Percentiles rank a stretch among this genome's conserved stretches.
These are phyloP conservation scores for Eumerus sabulonum DNA, from an alignment of 2,888 invertebrate species.

Conservation along the genomic window DNA sequence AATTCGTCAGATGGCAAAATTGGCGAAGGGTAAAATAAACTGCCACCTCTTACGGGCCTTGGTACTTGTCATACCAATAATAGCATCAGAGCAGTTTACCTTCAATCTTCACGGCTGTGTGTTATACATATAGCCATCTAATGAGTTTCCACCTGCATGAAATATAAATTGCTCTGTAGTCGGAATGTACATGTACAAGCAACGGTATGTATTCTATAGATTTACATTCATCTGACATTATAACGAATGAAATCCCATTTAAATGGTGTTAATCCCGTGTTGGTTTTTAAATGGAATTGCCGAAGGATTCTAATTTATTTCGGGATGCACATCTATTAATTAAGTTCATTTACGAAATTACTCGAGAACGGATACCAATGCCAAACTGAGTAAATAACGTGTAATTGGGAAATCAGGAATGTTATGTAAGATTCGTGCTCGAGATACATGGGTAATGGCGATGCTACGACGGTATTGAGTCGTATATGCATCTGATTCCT, in stretches of 20 bases:
- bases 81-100: conserved; percentile 23
- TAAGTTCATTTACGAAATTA: conserved; percentile 60
- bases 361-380: conserved; percentile 30
- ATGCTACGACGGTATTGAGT: too few species aligned
- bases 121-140: conserved; percentile 23
- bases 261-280: conserved; percentile 52
- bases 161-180: conserved; percentile 50
- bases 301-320: conserved; percentile 59
- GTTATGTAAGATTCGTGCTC: too few species aligned
- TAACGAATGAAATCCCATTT: conserved; percentile 62
- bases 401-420: too few species aligned
- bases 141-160: conserved; percentile 62
- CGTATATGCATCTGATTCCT: too few species aligned
- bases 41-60: conserved; percentile 3
- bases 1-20: not conserved
- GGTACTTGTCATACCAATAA: too few species aligned
- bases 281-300: conserved; percentile 56
- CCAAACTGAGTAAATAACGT: conserved; percentile 8
- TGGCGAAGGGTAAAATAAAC: conserved; percentile 30
- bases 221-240: conserved; percentile 47
- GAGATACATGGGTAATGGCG: too few species aligned
- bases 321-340: conserved; percentile 62
- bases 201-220: conserved; percentile 24
- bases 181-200: not conserved
- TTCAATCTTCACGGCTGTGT: conserved; percentile 25